Conservation (phyloP, 2,888 invertebrate species). For the Acronicta leporina region DNA sequence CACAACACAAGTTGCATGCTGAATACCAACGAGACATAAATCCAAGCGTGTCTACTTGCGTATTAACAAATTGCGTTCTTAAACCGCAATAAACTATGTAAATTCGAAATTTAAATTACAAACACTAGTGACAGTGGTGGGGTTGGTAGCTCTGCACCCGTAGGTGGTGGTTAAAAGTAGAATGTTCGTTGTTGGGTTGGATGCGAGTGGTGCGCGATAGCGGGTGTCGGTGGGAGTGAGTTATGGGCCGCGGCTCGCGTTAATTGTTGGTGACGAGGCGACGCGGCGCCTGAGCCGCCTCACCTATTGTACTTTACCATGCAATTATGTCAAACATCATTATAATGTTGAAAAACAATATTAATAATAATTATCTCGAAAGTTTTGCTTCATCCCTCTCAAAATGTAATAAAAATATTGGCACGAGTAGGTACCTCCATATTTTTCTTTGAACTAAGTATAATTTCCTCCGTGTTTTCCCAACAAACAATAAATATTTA, state of each 20-base stretch:
- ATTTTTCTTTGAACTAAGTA: no score
- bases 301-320: constrained; percentile 54
- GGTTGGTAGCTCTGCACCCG: constrained; percentile 56
- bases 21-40: constrained; percentile 67
- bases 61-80: constrained; percentile 82
- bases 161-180: constrained; percentile 72
- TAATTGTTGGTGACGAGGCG: constrained; percentile 77
- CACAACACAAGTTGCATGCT: constrained; percentile 55
- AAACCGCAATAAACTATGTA: constrained; percentile 83
- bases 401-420: no score
- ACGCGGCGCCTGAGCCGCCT: constrained; percentile 41
- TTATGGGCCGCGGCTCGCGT: constrained; percentile 73
- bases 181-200: constrained; percentile 67
- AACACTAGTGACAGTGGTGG: constrained; percentile 67
- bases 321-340: constrained; percentile 20
- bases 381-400: background rate
- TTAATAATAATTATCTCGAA: background rate
- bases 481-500: constrained; percentile 13
- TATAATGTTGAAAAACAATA: constrained; percentile 12
- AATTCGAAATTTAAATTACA: constrained; percentile 84
- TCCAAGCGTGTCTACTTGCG: constrained; percentile 67
- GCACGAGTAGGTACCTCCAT: no score
- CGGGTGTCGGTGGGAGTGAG: constrained; percentile 71
- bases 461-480: background rate
- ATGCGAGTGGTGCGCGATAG: constrained; percentile 65